phyloP scores from a whole-genome alignment of 2,113 vertebrate species.

The Myotis davidii region DNA sequence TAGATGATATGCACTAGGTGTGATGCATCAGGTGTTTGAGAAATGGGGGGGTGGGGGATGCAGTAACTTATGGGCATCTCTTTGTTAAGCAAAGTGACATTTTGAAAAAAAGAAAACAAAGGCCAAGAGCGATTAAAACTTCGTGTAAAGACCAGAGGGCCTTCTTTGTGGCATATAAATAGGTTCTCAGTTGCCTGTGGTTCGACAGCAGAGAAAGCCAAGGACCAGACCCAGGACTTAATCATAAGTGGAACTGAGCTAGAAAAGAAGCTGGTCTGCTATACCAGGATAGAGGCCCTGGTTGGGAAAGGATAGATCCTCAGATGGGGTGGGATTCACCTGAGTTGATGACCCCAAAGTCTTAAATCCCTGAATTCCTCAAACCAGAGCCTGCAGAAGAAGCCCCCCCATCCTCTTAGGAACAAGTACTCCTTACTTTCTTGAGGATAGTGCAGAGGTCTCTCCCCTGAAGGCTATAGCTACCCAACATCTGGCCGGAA shows the following conservation, averaged over 20 bases:
- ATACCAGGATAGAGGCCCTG: not conserved
- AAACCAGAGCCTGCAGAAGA: not conserved
- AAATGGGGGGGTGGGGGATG: not conserved
- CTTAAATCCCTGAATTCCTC: not conserved
- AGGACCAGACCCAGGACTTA: not conserved
- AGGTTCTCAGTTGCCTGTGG: not conserved
- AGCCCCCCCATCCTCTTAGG: too few relatives aligned
- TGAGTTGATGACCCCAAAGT: not conserved
- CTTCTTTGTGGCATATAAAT: not conserved
- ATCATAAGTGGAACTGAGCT: not conserved
- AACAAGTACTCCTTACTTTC: not conserved
- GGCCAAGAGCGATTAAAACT: not conserved
- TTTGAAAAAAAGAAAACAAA: not conserved
- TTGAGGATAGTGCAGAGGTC: not conserved
- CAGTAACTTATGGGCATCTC: not conserved
- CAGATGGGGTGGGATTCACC: not conserved
- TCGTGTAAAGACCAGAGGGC: not conserved
- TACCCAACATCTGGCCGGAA: not conserved
- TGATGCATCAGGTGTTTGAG: not conserved
- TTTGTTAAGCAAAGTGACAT: not conserved
- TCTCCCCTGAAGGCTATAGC: not conserved
- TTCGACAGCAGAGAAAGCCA: not conserved
- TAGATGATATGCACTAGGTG: too few relatives aligned
- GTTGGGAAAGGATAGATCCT: not conserved
- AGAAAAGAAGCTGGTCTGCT: not conserved